Percentiles rank a stretch among this genome's conserved stretches.
Conservation (phyloP, 2,888 invertebrate genomes). For the Barypeithes pellucidus region DNA sequence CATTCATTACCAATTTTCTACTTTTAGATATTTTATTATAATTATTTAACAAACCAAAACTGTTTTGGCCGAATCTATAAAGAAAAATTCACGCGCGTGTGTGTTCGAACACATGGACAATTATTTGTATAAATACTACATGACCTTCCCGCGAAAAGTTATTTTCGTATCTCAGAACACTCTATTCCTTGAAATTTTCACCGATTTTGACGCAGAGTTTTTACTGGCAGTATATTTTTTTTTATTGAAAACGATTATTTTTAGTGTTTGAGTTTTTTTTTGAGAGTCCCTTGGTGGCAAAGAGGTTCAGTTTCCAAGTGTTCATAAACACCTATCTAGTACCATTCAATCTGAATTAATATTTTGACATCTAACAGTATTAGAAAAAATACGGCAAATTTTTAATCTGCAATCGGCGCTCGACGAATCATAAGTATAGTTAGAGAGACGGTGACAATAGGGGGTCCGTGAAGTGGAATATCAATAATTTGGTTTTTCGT, state of each 20-base stretch:
- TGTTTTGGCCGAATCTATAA: constrained; percentile 25
- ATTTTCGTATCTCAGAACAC: constrained; percentile 27
- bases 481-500: too few species aligned
- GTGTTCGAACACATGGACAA: constrained; percentile 31
- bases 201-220: constrained; percentile 17
- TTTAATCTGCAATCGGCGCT: too few species aligned
- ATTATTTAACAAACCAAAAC: constrained; percentile 19
- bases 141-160: constrained; percentile 31
- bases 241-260: not conserved
- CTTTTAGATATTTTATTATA: constrained; percentile 22
- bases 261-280: too few species aligned
- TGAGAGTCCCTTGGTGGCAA: too few species aligned
- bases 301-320: too few species aligned
- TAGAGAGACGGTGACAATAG: too few species aligned
- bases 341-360: too few species aligned
- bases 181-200: constrained; percentile 31
- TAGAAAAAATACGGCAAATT: too few species aligned
- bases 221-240: not conserved
- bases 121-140: constrained; percentile 27
- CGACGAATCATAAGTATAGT: too few species aligned
- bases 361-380: too few species aligned
- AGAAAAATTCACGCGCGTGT: constrained; percentile 16
- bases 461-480: too few species aligned
- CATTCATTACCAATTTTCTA: constrained; percentile 30
- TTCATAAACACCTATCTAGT: too few species aligned